phyloP scores from a whole-genome alignment of 2,888 invertebrate genomes.

The Cryptocephalus moraei region DNA sequence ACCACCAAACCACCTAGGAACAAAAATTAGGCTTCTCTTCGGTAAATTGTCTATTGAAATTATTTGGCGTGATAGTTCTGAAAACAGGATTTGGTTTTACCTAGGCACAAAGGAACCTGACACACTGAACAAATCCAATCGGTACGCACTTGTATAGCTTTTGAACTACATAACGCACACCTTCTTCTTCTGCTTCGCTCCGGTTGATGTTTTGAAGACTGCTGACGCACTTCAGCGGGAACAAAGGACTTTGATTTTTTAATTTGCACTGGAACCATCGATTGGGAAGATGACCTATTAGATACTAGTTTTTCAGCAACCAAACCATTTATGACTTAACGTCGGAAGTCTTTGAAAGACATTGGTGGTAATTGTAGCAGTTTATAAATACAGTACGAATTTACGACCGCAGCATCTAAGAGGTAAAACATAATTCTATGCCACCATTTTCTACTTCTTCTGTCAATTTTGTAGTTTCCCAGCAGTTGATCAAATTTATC shows the following conservation, averaged over 20 bases:
- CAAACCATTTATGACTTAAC: no score
- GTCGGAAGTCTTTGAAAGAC: not conserved
- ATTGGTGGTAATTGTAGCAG: slow-evolving; percentile 1
- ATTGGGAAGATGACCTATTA: no score
- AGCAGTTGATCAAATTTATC: slow-evolving; percentile 20
- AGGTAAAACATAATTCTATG: slow-evolving; percentile 21
- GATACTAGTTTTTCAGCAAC: no score
- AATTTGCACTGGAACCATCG: no score
- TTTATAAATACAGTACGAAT: slow-evolving; percentile 9
- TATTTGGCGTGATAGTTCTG: not conserved
- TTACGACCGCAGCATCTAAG: slow-evolving; percentile 17
- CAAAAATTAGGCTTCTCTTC: not conserved
- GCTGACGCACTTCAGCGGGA: no score
- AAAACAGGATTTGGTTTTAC: not conserved
- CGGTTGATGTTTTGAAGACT: no score
- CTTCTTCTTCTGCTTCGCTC: not conserved
- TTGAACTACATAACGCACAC: not conserved
- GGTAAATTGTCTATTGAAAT: not conserved
- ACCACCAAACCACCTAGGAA: not conserved
- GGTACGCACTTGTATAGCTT: slow-evolving; percentile 1
- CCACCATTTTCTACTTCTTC: slow-evolving; percentile 22
- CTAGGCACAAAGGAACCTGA: slow-evolving; percentile 1
- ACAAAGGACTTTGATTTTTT: not conserved
- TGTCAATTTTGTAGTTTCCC: slow-evolving; percentile 17
- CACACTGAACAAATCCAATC: not conserved